A percentile compares a stretch with the other conserved stretches of the same genome.
These are phyloP conservation scores for Oligia strigilis DNA, from an alignment of 2,888 invertebrate genomes.

Conservation along the genomic window DNA sequence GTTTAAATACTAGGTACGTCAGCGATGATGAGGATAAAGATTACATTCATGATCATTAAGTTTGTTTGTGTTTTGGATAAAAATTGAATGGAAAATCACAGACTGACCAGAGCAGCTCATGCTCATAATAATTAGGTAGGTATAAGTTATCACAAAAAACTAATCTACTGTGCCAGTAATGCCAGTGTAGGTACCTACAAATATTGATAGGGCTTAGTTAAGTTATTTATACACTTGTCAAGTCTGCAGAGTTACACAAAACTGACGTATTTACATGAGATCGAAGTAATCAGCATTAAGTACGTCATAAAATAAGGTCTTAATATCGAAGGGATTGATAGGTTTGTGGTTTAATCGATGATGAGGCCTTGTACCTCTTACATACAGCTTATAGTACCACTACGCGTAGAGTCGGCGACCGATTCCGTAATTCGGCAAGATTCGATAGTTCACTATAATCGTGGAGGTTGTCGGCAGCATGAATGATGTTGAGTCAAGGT, in stretches of 20 bases:
- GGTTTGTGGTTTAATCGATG: constrained; percentile 43
- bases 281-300: constrained; percentile 22
- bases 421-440: constrained; percentile 66
- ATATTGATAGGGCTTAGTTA: constrained; percentile 24
- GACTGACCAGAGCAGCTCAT: constrained; percentile 13
- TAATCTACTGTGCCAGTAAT: not conserved
- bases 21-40: constrained; percentile 25
- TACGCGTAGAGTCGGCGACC: constrained; percentile 49
- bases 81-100: constrained; percentile 48
- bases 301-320: constrained; percentile 24
- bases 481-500: constrained; percentile 64
- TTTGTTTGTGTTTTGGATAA: constrained; percentile 31
- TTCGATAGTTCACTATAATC: constrained; percentile 55
- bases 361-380: constrained; percentile 60
- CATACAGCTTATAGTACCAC: constrained; percentile 40
- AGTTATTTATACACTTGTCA: constrained; percentile 18
- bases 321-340: constrained; percentile 38
- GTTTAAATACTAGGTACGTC: constrained; percentile 14
- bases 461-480: constrained; percentile 57
- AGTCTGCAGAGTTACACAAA: constrained; percentile 19
- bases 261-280: constrained; percentile 12
- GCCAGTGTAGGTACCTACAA: not conserved
- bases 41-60: constrained; percentile 24
- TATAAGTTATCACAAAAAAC: constrained; percentile 8
- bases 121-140: not conserved